Evolutionary conservation across 2,797 vertebrate species (phyloP).

Genomic region (Cossypha heuglini): DNA sequence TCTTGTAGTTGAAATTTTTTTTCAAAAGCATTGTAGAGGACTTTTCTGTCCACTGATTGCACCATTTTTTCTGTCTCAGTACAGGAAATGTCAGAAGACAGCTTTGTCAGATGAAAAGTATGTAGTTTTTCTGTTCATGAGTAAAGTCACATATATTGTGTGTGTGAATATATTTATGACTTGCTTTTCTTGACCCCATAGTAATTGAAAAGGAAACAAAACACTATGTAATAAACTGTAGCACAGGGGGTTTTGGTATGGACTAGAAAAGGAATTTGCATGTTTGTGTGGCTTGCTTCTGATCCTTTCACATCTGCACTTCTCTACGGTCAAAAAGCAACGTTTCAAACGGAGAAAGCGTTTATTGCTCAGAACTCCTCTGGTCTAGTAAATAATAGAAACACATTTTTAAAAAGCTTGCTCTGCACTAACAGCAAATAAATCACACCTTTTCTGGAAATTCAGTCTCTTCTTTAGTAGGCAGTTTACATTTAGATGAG

Average conservation of each 20-base stretch:
- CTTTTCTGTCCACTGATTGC: background rate
- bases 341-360: background rate
- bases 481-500: background rate
- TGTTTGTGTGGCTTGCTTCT: background rate
- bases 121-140: background rate
- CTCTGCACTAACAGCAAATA: background rate
- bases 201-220: background rate
- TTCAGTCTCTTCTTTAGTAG: background rate
- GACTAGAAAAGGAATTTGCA: background rate
- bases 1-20: background rate
- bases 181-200: background rate
- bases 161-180: background rate
- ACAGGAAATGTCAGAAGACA: background rate
- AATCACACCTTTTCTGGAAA: background rate
- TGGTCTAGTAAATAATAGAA: background rate
- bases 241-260: background rate
- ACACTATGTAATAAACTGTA: background rate
- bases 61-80: background rate
- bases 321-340: background rate
- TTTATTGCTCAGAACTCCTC: background rate
- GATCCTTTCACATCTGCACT: background rate
- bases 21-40: background rate
- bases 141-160: background rate
- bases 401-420: rapidly evolving
- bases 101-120: background rate